These are phyloP conservation scores for Sylvilagus floridanus DNA, from an alignment of 2,797 vertebrate genomes.

Conservation along the genomic window DNA sequence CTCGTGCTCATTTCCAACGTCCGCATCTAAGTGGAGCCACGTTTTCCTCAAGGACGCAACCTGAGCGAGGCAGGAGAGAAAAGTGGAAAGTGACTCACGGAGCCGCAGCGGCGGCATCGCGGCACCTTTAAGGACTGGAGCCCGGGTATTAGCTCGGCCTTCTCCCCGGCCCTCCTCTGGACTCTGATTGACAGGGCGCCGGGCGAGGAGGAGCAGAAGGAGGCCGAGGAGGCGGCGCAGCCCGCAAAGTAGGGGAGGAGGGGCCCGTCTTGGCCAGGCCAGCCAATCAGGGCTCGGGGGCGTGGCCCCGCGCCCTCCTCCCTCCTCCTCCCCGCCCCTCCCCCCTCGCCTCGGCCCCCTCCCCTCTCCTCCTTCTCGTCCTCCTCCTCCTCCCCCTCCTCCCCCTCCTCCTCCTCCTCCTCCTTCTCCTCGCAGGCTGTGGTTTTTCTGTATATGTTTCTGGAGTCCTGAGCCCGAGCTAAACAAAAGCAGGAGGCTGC, in stretches of 20 bases:
- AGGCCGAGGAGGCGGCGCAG: conserved; percentile 71
- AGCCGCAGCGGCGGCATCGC: not conserved
- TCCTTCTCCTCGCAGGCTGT: conserved; percentile 78
- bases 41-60: conserved; percentile 30
- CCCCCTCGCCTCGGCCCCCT: conserved; percentile 23
- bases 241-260: conserved; percentile 71
- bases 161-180: conserved; percentile 85
- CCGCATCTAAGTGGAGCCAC: conserved; percentile 49
- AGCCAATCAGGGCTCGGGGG: conserved; percentile 75
- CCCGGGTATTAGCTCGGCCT: conserved; percentile 79
- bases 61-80: not conserved
- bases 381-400: not conserved
- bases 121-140: conserved; percentile 85
- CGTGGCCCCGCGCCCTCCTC: conserved; percentile 26
- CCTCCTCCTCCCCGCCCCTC: not conserved
- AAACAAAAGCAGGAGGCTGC: conserved; percentile 94
- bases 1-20: conserved; percentile 7
- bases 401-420: not conserved
- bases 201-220: conserved; percentile 80
- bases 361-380: not conserved
- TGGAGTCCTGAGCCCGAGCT: conserved; percentile 89
- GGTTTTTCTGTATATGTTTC: conserved; percentile 87
- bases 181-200: conserved; percentile 87
- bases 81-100: not conserved
- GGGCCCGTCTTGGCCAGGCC: conserved; percentile 49